A percentile compares a stretch with the other conserved stretches of the same genome.
phyloP scores from a whole-genome alignment of 2,888 invertebrate species.

The Caprella mutica region DNA sequence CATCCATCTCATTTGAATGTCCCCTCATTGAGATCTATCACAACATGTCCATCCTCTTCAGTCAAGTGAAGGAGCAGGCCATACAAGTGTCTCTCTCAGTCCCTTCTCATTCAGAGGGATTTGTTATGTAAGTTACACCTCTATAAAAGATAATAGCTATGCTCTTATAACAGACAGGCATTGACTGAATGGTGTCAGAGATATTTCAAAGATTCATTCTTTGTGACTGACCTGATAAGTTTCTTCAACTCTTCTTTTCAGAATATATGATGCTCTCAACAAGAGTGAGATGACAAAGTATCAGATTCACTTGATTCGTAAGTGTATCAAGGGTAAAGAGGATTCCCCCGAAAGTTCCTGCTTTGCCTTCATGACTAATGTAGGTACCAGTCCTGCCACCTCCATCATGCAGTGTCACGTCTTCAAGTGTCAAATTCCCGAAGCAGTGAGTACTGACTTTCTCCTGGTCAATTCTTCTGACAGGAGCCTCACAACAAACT shows the following conservation, averaged over 20 bases:
- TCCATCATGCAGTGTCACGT: slow-evolving; percentile 94
- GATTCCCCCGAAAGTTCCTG: slow-evolving; percentile 78
- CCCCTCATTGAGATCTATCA: slow-evolving; percentile 83
- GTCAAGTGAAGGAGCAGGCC: slow-evolving; percentile 54
- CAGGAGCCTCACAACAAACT: too few relatives aligned
- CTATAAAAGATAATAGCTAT: too few relatives aligned
- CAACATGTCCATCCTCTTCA: slow-evolving; percentile 84
- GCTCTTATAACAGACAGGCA: too few relatives aligned
- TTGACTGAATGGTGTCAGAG: too few relatives aligned
- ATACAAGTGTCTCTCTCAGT: slow-evolving; percentile 85
- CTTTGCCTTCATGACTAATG: slow-evolving; percentile 88
- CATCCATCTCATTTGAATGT: slow-evolving; percentile 80
- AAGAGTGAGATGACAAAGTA: slow-evolving; percentile 75
- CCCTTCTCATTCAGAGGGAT: slow-evolving; percentile 81
- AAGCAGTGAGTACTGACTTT: slow-evolving; percentile 76
- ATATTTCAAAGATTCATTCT: not conserved
- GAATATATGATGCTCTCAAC: slow-evolving; percentile 61
- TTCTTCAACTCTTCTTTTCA: slow-evolving; percentile 49
- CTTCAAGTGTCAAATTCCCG: slow-evolving; percentile 86
- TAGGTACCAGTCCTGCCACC: slow-evolving; percentile 75
- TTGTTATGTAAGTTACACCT: slow-evolving; percentile 64
- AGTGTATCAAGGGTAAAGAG: slow-evolving; percentile 81
- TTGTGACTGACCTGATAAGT: slow-evolving; percentile 14
- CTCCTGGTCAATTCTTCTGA: too few relatives aligned
- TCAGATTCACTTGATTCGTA: slow-evolving; percentile 81